Percentiles rank a stretch among this genome's conserved stretches.
phyloP scores from a whole-genome alignment of 1,140 invertebrate species.

The Hycleus phaleratus region DNA sequence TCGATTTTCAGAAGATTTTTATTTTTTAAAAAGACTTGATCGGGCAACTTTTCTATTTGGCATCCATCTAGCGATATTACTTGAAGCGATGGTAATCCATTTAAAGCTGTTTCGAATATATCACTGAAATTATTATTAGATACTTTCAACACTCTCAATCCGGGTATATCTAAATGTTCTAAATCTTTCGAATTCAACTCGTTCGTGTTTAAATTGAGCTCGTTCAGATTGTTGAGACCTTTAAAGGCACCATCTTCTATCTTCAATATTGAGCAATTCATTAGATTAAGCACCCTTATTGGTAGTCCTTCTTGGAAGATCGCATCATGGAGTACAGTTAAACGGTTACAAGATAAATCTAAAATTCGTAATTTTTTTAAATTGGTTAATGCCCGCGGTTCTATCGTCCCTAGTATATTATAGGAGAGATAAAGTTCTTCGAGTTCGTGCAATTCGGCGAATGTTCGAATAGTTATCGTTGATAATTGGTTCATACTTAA shows the following conservation, averaged over 20 bases:
- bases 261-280: constrained; percentile 51
- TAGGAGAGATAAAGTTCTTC: constrained; percentile 57
- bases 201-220: constrained; percentile 67
- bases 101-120: constrained; percentile 57
- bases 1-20: constrained; percentile 65
- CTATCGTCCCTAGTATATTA: constrained; percentile 50
- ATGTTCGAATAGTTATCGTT: constrained; percentile 57
- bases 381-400: constrained; percentile 50
- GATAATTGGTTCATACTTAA: constrained; percentile 65
- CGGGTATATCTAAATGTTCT: constrained; percentile 60
- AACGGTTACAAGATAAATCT: constrained; percentile 55
- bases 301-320: constrained; percentile 55
- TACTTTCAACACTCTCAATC: constrained; percentile 60
- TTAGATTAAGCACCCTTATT: constrained; percentile 50
- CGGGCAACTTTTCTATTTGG: constrained; percentile 56
- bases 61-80: constrained; percentile 61
- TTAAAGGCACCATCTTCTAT: constrained; percentile 59
- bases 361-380: constrained; percentile 52
- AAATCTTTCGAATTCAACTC: constrained; percentile 58
- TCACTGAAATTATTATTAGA: constrained; percentile 71
- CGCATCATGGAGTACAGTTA: constrained; percentile 46
- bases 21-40: constrained; percentile 63
- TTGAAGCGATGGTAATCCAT: constrained; percentile 66
- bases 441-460: constrained; percentile 59
- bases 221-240: constrained; percentile 56